These are phyloP conservation scores for Pseudomyrmex flavicornis DNA, from an alignment of 1,140 invertebrate genomes.

Conservation along the genomic window DNA sequence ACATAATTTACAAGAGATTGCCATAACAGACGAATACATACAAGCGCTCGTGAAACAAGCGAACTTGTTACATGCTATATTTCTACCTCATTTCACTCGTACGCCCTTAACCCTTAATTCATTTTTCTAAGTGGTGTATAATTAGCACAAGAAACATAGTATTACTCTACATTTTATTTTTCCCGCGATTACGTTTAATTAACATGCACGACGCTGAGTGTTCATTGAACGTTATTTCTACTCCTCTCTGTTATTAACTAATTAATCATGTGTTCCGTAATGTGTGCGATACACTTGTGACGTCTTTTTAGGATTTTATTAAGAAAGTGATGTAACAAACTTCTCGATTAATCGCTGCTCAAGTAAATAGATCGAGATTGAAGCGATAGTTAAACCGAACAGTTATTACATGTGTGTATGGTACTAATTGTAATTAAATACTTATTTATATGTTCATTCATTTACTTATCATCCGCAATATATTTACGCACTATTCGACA, in stretches of 20 bases:
- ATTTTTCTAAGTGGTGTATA: constrained; percentile 53
- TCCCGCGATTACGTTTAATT: constrained; percentile 57
- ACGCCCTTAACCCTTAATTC: constrained; percentile 49
- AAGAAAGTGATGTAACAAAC: constrained; percentile 5
- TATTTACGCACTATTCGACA: constrained; percentile 33
- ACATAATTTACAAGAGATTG: constrained; percentile 76
- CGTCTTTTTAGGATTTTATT: constrained; percentile 25
- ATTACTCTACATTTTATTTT: constrained; percentile 55
- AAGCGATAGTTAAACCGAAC: constrained; percentile 83
- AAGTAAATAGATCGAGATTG: constrained; percentile 77
- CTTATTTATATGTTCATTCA: constrained; percentile 79
- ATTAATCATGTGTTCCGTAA: constrained; percentile 41
- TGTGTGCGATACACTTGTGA: constrained; percentile 38
- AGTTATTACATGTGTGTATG: constrained; percentile 77
- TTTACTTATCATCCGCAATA: constrained; percentile 67
- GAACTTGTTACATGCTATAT: constrained; percentile 70
- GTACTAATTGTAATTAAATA: constrained; percentile 80
- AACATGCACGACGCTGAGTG: constrained; percentile 23
- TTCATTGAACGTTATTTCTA: constrained; percentile 38
- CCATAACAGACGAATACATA: constrained; percentile 64
- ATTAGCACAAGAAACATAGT: constrained; percentile 40
- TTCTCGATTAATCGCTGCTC: constrained; percentile 14
- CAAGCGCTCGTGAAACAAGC: constrained; percentile 52
- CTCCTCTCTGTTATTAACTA: constrained; percentile 50
- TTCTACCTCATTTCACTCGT: constrained; percentile 55